A percentile compares a stretch with the other conserved stretches of the same genome.
Evolutionary conservation across 2,113 vertebrate genomes (phyloP).

Genomic region (Eulemur macaco): DNA sequence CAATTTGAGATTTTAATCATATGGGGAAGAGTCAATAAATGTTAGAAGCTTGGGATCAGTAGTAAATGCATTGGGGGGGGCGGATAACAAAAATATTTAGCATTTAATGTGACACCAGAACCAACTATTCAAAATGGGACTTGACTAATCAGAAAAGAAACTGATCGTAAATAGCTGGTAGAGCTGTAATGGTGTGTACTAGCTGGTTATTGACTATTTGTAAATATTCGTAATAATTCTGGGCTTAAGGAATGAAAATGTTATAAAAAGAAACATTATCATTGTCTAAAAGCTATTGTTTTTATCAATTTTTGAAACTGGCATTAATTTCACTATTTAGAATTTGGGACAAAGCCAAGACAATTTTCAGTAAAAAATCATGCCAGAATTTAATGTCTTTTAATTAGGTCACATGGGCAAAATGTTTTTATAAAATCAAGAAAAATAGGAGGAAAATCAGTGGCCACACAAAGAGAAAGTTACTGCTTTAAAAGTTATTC

Average conservation of each 20-base stretch:
- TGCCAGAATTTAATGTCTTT: slow-evolving; percentile 33
- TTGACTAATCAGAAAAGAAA: background rate
- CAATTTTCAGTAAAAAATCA: slow-evolving; percentile 36
- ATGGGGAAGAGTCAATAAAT: background rate
- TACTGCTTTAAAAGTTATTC: slow-evolving; percentile 55
- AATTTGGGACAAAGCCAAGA: background rate
- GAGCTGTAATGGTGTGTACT: background rate
- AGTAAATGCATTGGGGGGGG: background rate
- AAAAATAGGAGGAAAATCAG: background rate
- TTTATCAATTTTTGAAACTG: background rate
- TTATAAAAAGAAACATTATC: background rate
- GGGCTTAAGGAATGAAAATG: background rate
- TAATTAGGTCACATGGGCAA: slow-evolving; percentile 44
- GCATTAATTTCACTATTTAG: background rate
- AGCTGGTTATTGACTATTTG: background rate
- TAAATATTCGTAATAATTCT: slow-evolving; percentile 22
- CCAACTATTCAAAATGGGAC: background rate
- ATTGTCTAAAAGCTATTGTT: background rate
- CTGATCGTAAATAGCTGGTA: background rate
- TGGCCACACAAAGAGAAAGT: background rate
- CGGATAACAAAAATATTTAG: background rate
- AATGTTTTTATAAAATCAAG: slow-evolving; percentile 19
- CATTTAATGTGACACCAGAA: background rate
- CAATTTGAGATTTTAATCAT: background rate
- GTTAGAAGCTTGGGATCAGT: background rate